Conservation (phyloP, 1,140 invertebrate genomes). For the Procambarus virginalis region DNA sequence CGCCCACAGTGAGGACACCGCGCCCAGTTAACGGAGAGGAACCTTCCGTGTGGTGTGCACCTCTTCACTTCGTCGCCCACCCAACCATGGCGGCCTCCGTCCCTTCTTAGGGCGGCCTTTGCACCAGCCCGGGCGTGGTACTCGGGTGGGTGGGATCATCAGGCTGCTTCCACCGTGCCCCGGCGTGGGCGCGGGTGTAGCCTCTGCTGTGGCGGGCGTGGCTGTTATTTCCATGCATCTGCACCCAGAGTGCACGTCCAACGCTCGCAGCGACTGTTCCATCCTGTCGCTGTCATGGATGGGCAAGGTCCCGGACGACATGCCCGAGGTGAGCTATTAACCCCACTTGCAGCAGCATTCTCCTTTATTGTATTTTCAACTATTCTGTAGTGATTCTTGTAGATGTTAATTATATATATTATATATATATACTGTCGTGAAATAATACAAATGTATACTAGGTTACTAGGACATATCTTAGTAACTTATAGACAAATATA, state of each 20-base stretch:
- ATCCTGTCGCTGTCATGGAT: conserved; percentile 97
- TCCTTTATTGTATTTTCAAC: too few species aligned
- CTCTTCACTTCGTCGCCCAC: neutral
- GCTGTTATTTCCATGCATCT: conserved; percentile 75
- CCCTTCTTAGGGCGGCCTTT: neutral
- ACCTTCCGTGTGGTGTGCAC: too few species aligned
- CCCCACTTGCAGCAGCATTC: too few species aligned
- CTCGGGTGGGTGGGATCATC: neutral
- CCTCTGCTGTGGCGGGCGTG: neutral
- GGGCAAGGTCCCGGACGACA: conserved; percentile 96
- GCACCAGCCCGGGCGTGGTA: neutral
- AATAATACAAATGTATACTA: too few species aligned
- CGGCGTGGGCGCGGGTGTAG: neutral
- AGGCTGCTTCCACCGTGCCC: too few species aligned
- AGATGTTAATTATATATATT: too few species aligned
- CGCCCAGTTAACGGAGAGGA: neutral
- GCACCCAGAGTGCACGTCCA: conserved; percentile 91
- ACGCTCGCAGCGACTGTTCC: conserved; percentile 94
- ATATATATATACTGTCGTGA: too few species aligned
- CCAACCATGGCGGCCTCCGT: neutral
- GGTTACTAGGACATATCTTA: too few species aligned
- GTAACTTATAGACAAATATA: too few species aligned
- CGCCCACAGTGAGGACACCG: neutral
- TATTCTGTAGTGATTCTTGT: too few species aligned
- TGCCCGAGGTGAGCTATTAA: conserved; percentile 85